A percentile compares a stretch with the other conserved stretches of the same genome.
phyloP scores from a whole-genome alignment of 1,140 invertebrate species.

The Asobara japonica region DNA sequence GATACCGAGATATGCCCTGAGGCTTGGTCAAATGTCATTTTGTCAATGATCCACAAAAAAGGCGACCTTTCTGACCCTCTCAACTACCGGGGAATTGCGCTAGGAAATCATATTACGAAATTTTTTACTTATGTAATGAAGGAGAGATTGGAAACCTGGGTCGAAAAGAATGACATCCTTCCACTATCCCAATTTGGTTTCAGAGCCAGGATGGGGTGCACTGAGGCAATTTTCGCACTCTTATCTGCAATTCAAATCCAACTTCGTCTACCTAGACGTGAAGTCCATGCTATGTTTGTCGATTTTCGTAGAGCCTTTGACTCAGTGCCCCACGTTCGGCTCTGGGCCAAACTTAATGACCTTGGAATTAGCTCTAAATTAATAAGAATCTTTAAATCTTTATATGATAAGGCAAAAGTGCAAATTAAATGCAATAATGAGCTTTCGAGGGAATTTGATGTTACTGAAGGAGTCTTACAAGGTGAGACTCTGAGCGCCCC shows the following conservation, averaged over 20 bases:
- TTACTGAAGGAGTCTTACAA: constrained; percentile 33
- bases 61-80: constrained; percentile 32
- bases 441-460: neutral
- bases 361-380: neutral
- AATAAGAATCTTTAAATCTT: neutral
- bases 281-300: constrained; percentile 18
- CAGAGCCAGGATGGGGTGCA: constrained; percentile 31
- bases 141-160: constrained; percentile 33
- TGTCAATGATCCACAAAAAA: constrained; percentile 36
- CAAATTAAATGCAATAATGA: neutral
- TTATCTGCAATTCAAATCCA: constrained; percentile 29
- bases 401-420: neutral
- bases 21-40: constrained; percentile 7
- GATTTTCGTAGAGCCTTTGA: constrained; percentile 19
- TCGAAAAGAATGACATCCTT: constrained; percentile 31
- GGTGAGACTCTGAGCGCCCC: constrained; percentile 30
- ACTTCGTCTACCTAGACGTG: neutral
- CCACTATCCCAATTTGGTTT: constrained; percentile 44
- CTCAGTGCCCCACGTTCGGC: constrained; percentile 16
- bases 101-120: constrained; percentile 38
- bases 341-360: constrained; percentile 2
- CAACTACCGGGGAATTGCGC: constrained; percentile 44
- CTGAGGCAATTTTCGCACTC: constrained; percentile 39
- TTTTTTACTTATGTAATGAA: constrained; percentile 37
- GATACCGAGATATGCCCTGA: neutral